Conservation (phyloP, 2,888 invertebrate genomes). For the Mimas tiliae region DNA sequence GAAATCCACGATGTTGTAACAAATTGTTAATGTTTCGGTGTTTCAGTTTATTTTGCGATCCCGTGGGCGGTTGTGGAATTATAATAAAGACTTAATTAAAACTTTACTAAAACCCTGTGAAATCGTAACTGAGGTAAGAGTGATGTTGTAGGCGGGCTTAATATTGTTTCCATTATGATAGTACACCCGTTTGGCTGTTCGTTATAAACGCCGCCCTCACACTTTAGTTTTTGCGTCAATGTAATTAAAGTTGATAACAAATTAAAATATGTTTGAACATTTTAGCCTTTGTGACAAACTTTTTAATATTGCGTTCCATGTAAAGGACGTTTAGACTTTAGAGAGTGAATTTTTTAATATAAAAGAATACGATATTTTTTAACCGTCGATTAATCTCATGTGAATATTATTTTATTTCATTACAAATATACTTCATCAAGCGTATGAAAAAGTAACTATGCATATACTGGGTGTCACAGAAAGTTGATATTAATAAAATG, state of each 20-base stretch:
- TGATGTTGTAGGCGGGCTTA: conserved; percentile 12
- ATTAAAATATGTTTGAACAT: conserved; percentile 30
- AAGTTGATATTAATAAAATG: too few species aligned
- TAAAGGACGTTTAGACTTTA: too few species aligned
- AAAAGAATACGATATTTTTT: not conserved
- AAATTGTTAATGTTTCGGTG: conserved; percentile 1
- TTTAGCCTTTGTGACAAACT: conserved; percentile 27
- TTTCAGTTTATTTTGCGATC: conserved; percentile 36
- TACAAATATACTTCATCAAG: not conserved
- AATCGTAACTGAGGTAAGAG: conserved; percentile 26
- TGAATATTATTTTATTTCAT: not conserved
- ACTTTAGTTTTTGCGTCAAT: not conserved
- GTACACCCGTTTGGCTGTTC: not conserved
- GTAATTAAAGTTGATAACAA: conserved; percentile 31
- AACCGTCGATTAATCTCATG: not conserved
- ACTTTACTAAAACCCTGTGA: conserved; percentile 42
- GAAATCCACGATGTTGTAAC: not conserved
- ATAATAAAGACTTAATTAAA: conserved; percentile 60
- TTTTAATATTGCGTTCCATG: not conserved
- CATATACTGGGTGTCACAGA: too few species aligned
- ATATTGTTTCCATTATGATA: conserved; percentile 5
- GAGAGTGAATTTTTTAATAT: not conserved
- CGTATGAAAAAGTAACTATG: too few species aligned
- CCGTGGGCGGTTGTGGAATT: conserved; percentile 49
- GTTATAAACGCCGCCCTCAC: not conserved